Evolutionary conservation across 2,888 invertebrate genomes (phyloP).

Genomic region (Capitulum mitella): DNA sequence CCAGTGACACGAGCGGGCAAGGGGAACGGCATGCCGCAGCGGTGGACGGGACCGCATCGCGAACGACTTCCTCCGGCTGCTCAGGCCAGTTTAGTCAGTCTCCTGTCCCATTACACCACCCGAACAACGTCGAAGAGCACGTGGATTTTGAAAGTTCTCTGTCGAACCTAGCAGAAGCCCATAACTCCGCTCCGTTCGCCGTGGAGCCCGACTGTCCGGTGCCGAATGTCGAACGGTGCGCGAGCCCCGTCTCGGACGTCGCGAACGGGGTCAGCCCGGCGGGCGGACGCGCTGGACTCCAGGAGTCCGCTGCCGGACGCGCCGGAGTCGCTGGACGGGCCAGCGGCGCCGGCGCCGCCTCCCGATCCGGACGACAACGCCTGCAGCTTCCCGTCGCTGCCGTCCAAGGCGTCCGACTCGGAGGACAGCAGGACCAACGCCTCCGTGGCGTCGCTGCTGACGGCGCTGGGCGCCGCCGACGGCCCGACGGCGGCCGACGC

Average conservation of each 20-base stretch:
- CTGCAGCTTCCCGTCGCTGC: neutral
- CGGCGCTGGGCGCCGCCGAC: neutral
- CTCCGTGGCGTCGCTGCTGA: neutral
- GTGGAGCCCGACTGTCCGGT: neutral
- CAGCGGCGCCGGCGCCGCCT: neutral
- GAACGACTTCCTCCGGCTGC: too few relatives aligned
- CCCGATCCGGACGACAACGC: slow-evolving; percentile 5
- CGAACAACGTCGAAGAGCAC: neutral
- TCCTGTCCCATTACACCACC: neutral
- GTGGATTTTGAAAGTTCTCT: neutral
- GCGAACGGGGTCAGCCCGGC: neutral
- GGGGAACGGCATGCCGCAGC: too few relatives aligned
- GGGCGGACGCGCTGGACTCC: neutral
- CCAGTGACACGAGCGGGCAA: too few relatives aligned
- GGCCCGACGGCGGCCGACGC: neutral
- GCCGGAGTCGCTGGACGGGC: neutral
- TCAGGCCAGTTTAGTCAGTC: too few relatives aligned
- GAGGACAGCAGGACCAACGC: neutral
- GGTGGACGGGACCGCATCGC: too few relatives aligned
- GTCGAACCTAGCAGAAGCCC: neutral
- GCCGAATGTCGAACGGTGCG: neutral
- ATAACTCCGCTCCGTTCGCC: neutral
- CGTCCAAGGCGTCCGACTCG: slow-evolving; percentile 13
- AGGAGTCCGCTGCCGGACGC: neutral
- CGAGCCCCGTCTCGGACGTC: neutral